A percentile compares a stretch with the other conserved stretches of the same genome.
Conservation (phyloP, 1,140 invertebrate species). For the Drosophila equinoxialis region DNA sequence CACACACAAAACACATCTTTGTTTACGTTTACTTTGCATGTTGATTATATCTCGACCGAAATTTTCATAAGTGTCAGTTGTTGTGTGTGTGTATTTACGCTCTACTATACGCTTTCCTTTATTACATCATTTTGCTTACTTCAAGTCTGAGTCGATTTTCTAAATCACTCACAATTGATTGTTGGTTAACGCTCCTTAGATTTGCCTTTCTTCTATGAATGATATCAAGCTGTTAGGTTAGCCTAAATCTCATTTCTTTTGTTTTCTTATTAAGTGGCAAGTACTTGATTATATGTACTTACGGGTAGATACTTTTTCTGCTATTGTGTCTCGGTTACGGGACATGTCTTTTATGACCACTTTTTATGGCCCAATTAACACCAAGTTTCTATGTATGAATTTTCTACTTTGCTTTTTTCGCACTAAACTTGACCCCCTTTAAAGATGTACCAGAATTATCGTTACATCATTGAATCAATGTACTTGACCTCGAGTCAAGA, state of each 20-base stretch:
- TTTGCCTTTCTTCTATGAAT: not conserved
- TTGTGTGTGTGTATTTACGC: slow-evolving; percentile 18
- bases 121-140: slow-evolving; percentile 66
- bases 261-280: slow-evolving; percentile 46
- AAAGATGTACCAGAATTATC: slow-evolving; percentile 34
- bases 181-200: slow-evolving; percentile 13
- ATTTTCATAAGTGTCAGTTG: slow-evolving; percentile 31
- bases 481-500: slow-evolving; percentile 22
- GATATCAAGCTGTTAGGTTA: not conserved
- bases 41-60: slow-evolving; percentile 55
- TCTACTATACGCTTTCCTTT: slow-evolving; percentile 45
- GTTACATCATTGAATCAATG: slow-evolving; percentile 32
- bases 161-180: slow-evolving; percentile 25
- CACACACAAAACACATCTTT: slow-evolving; percentile 31
- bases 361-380: slow-evolving; percentile 65
- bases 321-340: slow-evolving; percentile 32
- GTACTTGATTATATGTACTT: slow-evolving; percentile 22
- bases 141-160: slow-evolving; percentile 19
- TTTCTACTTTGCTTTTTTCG: slow-evolving; percentile 28
- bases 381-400: not conserved
- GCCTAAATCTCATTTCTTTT: slow-evolving; percentile 25
- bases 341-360: slow-evolving; percentile 29
- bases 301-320: slow-evolving; percentile 15
- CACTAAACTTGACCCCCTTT: slow-evolving; percentile 64
- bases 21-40: slow-evolving; percentile 70